Evolutionary conservation across 2,797 vertebrate genomes (phyloP), one percentile per base, ranked within the genome.

Genomic region (Lepus oiostolus): DNA sequence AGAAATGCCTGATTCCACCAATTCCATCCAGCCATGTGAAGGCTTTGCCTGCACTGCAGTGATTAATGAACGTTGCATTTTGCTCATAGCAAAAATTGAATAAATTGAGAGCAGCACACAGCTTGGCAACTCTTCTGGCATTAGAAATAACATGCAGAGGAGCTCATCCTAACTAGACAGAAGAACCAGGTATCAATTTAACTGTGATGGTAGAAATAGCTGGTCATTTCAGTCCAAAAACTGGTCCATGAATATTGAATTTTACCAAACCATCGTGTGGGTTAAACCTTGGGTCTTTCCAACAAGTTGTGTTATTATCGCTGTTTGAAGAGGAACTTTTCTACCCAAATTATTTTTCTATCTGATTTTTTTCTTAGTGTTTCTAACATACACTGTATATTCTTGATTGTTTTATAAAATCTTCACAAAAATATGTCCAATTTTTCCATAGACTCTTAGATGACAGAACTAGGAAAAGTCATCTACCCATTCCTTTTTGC

Each of bases 131-230:
- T 90, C 30, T 90, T 91, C 63, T 88, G 22, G 9, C 82, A 10
- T 87, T 94, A 95, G 47, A 95, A 95, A 79, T 47, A 88, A 82
- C 4, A 67, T 52, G 77, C 28, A 93, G 32, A 92, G 17, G 12
- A 71, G 8, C 32, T 82, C 16, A 12, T 80, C 21, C n/a, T 90
- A 83, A 89, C 14, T 74, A 32, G 3, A 71, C 26, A 63, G 52
- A 71, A 83, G 14, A 85, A 74, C 4, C 9, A 67, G 42, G 30
- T 77, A 67, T 82, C 24, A 75, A 9, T 90, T n/a, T 26, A 75
- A 68, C 28, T 80, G 12, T 52, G 71, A 10, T 79, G 17, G 81
- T 80, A 47, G 28, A 75, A 87, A 47, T 67, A 94, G 91, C 58
- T 86, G 58, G n/a, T 52, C 16, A 68, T 7, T 72, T 89, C 80